Percentiles rank a stretch among this genome's conserved stretches.
Conservation (phyloP, 1,140 invertebrate genomes). For the Panagrolaimus sp. region DNA sequence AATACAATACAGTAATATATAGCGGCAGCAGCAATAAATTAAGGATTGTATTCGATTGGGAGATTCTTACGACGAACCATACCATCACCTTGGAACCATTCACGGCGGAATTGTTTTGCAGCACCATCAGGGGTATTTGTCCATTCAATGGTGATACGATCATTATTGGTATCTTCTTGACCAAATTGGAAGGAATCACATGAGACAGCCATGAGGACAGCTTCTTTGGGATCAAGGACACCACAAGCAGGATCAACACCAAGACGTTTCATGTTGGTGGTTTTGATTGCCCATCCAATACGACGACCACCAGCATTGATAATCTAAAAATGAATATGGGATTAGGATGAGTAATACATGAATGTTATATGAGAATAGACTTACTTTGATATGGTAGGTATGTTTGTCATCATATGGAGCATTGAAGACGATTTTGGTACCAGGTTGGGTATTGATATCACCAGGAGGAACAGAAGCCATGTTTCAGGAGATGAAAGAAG, state of each 20-base stretch:
- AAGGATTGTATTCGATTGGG: slow-evolving; percentile 46
- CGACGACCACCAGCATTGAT: slow-evolving; percentile 40
- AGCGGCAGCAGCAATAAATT: no score
- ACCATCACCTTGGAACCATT: slow-evolving; percentile 47
- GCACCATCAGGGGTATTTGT: slow-evolving; percentile 43
- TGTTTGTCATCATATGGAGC: no score
- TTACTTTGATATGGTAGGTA: no score
- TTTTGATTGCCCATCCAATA: slow-evolving; percentile 49
- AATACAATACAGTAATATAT: no score
- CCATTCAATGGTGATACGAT: slow-evolving; percentile 49
- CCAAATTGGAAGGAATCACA: slow-evolving; percentile 41
- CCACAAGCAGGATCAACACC: slow-evolving; percentile 37
- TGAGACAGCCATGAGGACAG: slow-evolving; percentile 37
- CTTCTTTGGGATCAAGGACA: slow-evolving; percentile 45
- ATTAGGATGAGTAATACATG: background rate
- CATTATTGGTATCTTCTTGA: slow-evolving; percentile 45
- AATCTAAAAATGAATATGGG: slow-evolving; percentile 20
- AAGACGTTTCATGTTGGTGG: slow-evolving; percentile 38
- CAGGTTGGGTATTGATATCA: no score
- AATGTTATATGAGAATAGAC: no score
- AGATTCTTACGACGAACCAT: slow-evolving; percentile 50
- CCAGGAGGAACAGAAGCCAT: no score
- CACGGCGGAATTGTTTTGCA: slow-evolving; percentile 41
- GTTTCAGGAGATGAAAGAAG: no score
- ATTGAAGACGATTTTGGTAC: no score